Evolutionary conservation across 2,113 vertebrate genomes (phyloP), one percentile per base, ranked within the genome.

Genomic region (Lycocorax pyrrhopterus): DNA sequence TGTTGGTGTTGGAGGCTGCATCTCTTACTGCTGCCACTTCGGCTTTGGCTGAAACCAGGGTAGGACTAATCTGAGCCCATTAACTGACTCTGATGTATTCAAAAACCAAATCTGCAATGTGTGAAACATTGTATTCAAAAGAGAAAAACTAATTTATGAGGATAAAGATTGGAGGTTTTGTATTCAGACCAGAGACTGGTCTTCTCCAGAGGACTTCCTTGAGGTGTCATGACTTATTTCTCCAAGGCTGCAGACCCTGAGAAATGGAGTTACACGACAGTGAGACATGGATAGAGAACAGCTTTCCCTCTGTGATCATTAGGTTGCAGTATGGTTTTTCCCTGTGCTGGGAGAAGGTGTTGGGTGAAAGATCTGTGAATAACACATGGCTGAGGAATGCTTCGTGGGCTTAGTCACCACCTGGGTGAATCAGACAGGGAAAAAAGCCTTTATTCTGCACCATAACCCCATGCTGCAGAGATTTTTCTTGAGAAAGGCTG

Each of bases 11-110:
- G 27, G 63, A 63, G 73, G 41, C 51, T 79, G 79, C 43, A 9
- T 73, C 17, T 2, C 23, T 59, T 33, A 9, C 49, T 91, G 35
- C 25, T 64, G 49, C 52, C 46, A 8, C 46, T 8, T 74, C 30
- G 44, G 68, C 76, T 95, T 74, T 43, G 43, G 72, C 80, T 80
- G 74, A n/a, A 93, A 52, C 47, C 73, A 79, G 60, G 12, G 53
- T 8, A n/a, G 68, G 78, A 43, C 47, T 89, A 58, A 94, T 88
- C 66, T 87, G 51, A 81, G 58, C 84, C 80, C 79, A 73, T 90
- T 94, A 87, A 74, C 33, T 1, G 3, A 9, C 51, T 39, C n/a
- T 35, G 56, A 43, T 35, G 20, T 46, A 43, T 35, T 63, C 64
- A 59, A 16, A 90, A 86, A 16, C 1, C 46, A 33, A 44, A 58